phyloP scores from a whole-genome alignment of 1,140 invertebrate genomes.

The Macrobrachium nipponense region DNA sequence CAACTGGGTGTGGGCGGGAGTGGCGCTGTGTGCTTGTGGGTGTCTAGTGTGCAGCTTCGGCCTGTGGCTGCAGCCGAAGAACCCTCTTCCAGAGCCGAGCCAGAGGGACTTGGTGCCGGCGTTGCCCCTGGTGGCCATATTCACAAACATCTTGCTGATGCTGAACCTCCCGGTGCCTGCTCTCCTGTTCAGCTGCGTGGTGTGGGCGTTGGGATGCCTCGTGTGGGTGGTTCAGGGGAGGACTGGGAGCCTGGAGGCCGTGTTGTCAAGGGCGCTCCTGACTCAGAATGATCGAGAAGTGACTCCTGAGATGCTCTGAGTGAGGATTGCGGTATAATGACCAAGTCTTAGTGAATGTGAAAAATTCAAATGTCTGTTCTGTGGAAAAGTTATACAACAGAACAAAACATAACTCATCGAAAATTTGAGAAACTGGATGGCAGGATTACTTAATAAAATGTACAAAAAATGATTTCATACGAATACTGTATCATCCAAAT shows the following conservation, averaged over 20 bases:
- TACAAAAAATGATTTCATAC: no score
- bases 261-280: slow-evolving; percentile 39
- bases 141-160: slow-evolving; percentile 46
- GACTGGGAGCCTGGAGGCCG: slow-evolving; percentile 37
- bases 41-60: slow-evolving; percentile 54
- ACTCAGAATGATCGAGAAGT: slow-evolving; percentile 34
- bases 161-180: slow-evolving; percentile 41
- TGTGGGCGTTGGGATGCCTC: slow-evolving; percentile 14
- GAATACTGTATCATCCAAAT: no score
- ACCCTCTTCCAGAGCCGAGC: slow-evolving; percentile 22
- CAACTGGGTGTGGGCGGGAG: slow-evolving; percentile 51
- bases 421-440: no score
- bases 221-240: slow-evolving; percentile 44
- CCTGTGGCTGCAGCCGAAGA: slow-evolving; percentile 47
- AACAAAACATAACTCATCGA: no score
- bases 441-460: no score
- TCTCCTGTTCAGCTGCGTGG: neutral
- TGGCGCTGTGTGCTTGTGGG: slow-evolving; percentile 51
- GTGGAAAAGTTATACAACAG: no score
- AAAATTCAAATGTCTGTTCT: no score
- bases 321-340: no score
- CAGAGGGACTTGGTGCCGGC: slow-evolving; percentile 28
- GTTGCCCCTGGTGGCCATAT: slow-evolving; percentile 41
- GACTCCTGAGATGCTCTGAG: slow-evolving; percentile 28
- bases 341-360: no score